Base-by-base conservation (phyloP, 2,113 vertebrate genomes). In the Otolemur garnettii region DNA sequence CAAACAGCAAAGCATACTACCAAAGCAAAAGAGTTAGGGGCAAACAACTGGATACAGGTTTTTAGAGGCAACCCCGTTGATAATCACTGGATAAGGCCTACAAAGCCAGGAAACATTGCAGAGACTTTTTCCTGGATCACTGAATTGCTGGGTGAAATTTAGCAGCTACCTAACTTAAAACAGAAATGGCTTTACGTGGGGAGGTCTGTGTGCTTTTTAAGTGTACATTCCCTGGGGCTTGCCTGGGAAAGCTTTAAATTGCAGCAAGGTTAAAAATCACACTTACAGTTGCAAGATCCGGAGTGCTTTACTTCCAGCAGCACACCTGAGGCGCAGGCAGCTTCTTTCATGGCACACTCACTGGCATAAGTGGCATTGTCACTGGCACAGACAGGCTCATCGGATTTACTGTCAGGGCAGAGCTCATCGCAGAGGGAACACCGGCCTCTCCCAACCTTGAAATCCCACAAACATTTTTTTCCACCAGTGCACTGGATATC, bases 261-360 rank as follows among this genome's bases (percentile, higher is more conserved):
- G 98, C 98, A 98, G 98, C 98, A 98, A 97, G 97, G 95, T 97
- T 98, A 98, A 98, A 98, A 96, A 98, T 98, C 98, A 98, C 99
- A 99, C 99, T 99, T 99, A 99, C 99, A 99, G 99, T 99, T 99
- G 99, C 99, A 99, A 98, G 99, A 99, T 99, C 99, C 99, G 2
- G 99, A 98, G 98, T 99, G 99, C 98, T 99, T 99, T 96, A 99
- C 99, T 98, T 99, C 99, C 98, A 99, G 99, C 97, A 99, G 98
- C 97, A 99, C 98, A 68, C 99, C 99, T 98, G 99, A 97, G 85
- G 99, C 99, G 97, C 99, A 99, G 97, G 99, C 99, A 69, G 99
- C 99, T 92, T 99, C 99, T 98, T 99, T 99, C 99, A 99, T 99
- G 98, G 99, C 99, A 92, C 99, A 99, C 97, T 99, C 99, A 75